Evolutionary conservation across 1,140 invertebrate species (phyloP), one percentile per base, ranked within the genome.

Genomic region (Portunus trituberculatus): DNA sequence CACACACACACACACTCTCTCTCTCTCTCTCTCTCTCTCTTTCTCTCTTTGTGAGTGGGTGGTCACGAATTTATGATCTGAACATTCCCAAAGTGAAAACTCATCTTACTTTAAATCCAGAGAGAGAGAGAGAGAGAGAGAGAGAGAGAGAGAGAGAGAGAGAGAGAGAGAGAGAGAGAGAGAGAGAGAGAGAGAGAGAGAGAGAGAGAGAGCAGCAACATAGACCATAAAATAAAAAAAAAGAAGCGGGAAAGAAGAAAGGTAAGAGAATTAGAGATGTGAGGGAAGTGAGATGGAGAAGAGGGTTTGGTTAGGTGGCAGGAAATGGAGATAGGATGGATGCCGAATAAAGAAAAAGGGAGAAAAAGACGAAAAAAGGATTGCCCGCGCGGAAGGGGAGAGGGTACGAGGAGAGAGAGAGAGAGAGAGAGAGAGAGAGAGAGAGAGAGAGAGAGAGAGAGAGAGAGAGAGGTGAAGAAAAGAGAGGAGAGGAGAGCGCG

Each of bases 151-250:
- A 59, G 29, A 91, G 28, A 28, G 25, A 59, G 46, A 52, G 8
- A 16, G 28, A 91, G 29, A 25, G 20, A 8, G 6, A 91, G 46
- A 59, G 39, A 91, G 90, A 87, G 84, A 87, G 39, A 86, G 82
- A 83, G 76, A 84, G 67, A 86, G 92, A 93, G 39, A 93, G 32
- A 52, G 29, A 14, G 90, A 91, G 32, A 46, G 46, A 90, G 31
- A 90, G 67, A 93, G 29, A 92, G 67, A 59, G 48, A 52, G 48
- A 52, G 14, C 48, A 52, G 52, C 52, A 59, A 59, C 10, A 59
- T 2, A 59, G 52, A 59, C 16, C 52, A 59, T 59, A 59, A 59
- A 10, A 59, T 59, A 14, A 20, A 20, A 59, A 59, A 59, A 39
- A 39, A 39, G 39, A 39, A 39, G 39, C 39, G 52, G 12, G 8